Evolutionary conservation across 2,113 vertebrate species (phyloP).

Genomic region (Kryptolebias marmoratus): DNA sequence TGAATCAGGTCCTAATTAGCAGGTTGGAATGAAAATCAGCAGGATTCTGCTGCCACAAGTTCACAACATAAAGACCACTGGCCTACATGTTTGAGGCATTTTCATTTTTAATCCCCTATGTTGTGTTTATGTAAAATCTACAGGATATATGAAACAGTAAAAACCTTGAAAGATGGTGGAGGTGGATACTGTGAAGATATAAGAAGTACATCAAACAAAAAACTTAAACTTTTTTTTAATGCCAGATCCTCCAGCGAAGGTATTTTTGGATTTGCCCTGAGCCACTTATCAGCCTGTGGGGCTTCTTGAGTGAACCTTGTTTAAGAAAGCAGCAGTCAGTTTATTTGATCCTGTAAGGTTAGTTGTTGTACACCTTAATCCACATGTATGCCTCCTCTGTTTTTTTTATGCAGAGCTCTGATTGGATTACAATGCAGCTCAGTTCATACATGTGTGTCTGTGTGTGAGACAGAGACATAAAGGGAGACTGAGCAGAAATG

Average conservation of each 20-base stretch:
- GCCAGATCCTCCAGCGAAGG: background rate
- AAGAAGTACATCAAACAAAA: too few species aligned
- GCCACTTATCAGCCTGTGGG: background rate
- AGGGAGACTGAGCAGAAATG: slow-evolving; percentile 5
- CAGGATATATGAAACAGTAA: too few species aligned
- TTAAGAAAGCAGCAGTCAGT: background rate
- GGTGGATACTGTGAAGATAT: too few species aligned
- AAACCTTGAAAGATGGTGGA: too few species aligned
- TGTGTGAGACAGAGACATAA: background rate
- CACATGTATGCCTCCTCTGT: slow-evolving; percentile 45
- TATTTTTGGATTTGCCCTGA: background rate
- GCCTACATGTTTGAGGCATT: background rate
- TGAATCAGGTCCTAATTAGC: slow-evolving; percentile 48
- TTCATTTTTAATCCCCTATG: slow-evolving; percentile 2
- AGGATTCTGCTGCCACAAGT: background rate
- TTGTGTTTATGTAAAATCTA: background rate
- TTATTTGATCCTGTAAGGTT: slow-evolving; percentile 38
- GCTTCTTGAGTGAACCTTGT: slow-evolving; percentile 7
- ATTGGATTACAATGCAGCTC: slow-evolving; percentile 68
- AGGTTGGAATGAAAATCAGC: slow-evolving; percentile 33
- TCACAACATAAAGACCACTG: background rate
- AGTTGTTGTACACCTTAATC: slow-evolving; percentile 63
- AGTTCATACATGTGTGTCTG: background rate
- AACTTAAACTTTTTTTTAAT: too few species aligned
- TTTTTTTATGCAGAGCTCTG: slow-evolving; percentile 59